These are phyloP conservation scores for Pardalotus punctatus DNA, from an alignment of 2,113 vertebrate species.

Conservation along the genomic window DNA sequence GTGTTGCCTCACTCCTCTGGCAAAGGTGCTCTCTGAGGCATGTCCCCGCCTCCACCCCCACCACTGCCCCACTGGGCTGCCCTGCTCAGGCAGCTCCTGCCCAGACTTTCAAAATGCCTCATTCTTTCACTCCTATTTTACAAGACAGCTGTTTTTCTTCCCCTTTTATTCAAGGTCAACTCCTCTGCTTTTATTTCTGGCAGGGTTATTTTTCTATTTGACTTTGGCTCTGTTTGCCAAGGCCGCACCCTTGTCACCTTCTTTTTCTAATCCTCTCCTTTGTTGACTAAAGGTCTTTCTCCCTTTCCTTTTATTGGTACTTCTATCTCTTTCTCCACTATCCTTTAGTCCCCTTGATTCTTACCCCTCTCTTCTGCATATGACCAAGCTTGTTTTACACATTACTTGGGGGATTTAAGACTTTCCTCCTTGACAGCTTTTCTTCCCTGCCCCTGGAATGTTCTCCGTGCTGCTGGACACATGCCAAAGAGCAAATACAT, in stretches of 20 bases:
- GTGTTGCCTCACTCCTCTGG: background rate
- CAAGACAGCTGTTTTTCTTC: background rate
- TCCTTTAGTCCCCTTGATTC: background rate
- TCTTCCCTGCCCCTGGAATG: background rate
- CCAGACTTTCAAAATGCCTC: background rate
- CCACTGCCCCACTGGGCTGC: rapidly evolving
- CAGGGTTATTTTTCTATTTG: background rate
- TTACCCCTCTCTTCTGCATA: background rate
- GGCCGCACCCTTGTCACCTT: background rate
- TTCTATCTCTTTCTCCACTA: background rate
- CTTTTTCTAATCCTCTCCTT: background rate
- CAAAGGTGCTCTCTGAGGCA: background rate
- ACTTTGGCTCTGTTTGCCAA: background rate
- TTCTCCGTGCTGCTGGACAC: background rate
- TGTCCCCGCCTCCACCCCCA: background rate
- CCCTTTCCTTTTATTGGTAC: background rate
- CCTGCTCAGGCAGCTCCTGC: background rate
- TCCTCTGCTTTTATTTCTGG: background rate
- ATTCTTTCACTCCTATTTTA: background rate
- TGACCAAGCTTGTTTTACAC: background rate
- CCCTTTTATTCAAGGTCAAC: background rate
- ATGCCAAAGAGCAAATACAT: background rate
- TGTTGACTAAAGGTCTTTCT: background rate
- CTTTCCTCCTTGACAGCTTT: background rate
- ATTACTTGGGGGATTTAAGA: background rate